These are phyloP conservation scores for Polypedilum pembai DNA, from an alignment of 1,140 invertebrate species.

Conservation along the genomic window DNA sequence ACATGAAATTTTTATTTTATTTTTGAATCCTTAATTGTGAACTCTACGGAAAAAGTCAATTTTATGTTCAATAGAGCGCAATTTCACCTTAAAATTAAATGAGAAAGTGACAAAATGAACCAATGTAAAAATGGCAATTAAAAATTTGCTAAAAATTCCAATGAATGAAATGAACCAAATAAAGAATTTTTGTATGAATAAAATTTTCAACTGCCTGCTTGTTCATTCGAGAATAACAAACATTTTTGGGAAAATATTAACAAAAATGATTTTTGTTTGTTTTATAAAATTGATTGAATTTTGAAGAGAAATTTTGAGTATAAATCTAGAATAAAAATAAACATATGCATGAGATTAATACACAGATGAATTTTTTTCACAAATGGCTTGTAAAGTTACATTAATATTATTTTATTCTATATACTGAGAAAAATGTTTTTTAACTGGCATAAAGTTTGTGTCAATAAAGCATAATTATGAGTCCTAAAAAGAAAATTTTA, in stretches of 20 bases:
- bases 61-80: neutral
- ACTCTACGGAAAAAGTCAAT: neutral
- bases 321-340: neutral
- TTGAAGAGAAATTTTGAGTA: neutral
- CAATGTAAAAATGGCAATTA: neutral
- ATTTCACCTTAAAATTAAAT: neutral
- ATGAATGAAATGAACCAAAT: neutral
- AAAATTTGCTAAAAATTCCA: neutral
- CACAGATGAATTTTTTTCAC: too few relatives aligned
- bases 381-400: too few relatives aligned
- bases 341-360: too few relatives aligned
- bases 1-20: constrained; percentile 19
- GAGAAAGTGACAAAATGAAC: neutral
- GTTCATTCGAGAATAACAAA: neutral
- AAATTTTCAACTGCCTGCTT: neutral
- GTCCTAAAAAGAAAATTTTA: too few relatives aligned
- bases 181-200: neutral
- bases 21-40: constrained; percentile 2
- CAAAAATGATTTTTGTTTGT: constrained; percentile 5
- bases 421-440: too few relatives aligned
- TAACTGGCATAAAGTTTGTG: too few relatives aligned
- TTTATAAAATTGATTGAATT: constrained; percentile 9
- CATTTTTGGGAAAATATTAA: neutral
- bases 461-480: too few relatives aligned
- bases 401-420: too few relatives aligned